Base-by-base conservation (phyloP, 1,140 invertebrate genomes). In the Drosophila ambigua region DNA sequence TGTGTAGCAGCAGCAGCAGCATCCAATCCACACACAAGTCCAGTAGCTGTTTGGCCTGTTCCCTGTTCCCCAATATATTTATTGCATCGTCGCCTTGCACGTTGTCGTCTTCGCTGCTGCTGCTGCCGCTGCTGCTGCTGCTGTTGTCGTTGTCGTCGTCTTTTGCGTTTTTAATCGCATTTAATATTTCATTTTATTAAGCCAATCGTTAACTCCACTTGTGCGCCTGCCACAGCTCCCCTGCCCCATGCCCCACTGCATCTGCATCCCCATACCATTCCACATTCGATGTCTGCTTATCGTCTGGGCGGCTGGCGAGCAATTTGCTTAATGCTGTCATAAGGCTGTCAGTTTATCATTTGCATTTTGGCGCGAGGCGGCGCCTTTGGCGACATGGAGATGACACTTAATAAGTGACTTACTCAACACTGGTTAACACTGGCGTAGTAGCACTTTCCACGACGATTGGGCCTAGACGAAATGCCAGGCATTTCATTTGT, bases 181-280 rank as follows among this genome's bases (percentile, higher is more conserved):
- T 88, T 88, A 88, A 88, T 88, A 88, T 88, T 89, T 88, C 83
- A 89, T 88, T 88, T 88, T 88, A 88, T 88, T 89, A 88, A 88
- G 83, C 83, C 83, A 85, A 85, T 85, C 81, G 67, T 64, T 63
- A 63, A 58, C 73, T 65, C 67, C 44, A 65, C 43, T 63, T 41
- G 39, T 49, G 61, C 28, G 59, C 73, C 60, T 65, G 57, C 28
- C 6, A 28, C 28, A 6, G 26, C 26, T 6, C 5, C 26, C 6
- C 5, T 26, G 4, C 52, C 49, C 35, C 51, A 51, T 73, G 44
- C 61, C 20, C 46, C 55, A 48, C 58, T 69, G 49, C 44, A 44
- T 57, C 55, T 59, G 16, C 68, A 65, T 46, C 59, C 20, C 64
- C 20, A 20, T 48, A 31, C 23, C 61, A 39, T 54, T 45, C 43